These are phyloP conservation scores for Pecten maximus DNA, from an alignment of 2,888 invertebrate species.

Conservation along the genomic window DNA sequence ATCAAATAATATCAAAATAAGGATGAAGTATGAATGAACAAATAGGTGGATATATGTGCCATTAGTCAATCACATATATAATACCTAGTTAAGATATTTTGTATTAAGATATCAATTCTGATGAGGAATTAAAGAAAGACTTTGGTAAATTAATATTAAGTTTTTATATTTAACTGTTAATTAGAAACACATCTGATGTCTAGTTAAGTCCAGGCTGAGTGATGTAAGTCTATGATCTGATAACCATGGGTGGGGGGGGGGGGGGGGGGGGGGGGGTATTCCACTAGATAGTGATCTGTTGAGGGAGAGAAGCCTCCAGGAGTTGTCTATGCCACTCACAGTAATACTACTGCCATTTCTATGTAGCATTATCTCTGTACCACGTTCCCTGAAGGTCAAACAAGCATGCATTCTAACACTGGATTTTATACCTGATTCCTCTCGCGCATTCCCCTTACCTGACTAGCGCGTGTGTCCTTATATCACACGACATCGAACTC, in stretches of 20 bases:
- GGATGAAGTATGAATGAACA: too few species aligned
- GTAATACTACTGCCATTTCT: neutral
- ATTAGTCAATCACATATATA: too few species aligned
- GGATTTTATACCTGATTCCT: constrained; percentile 20
- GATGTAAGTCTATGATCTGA: neutral
- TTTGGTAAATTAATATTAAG: neutral
- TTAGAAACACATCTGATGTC: constrained; percentile 11
- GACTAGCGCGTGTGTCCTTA: neutral
- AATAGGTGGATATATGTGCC: too few species aligned
- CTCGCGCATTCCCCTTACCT: constrained; percentile 7
- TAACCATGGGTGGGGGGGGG: neutral
- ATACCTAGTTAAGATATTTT: too few species aligned
- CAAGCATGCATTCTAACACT: constrained; percentile 20
- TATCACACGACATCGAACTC: neutral
- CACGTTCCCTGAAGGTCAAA: constrained; percentile 31
- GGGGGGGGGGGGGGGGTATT: neutral
- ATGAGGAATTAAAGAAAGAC: neutral
- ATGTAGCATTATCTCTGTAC: neutral
- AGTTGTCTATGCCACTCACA: constrained; percentile 17
- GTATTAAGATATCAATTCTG: too few species aligned
- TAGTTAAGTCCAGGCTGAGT: neutral
- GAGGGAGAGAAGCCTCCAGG: constrained; percentile 21
- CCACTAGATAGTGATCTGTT: neutral
- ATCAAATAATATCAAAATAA: too few species aligned
- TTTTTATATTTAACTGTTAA: neutral